phyloP scores from a whole-genome alignment of 2,113 vertebrate species.

The Todiramphus chloris region DNA sequence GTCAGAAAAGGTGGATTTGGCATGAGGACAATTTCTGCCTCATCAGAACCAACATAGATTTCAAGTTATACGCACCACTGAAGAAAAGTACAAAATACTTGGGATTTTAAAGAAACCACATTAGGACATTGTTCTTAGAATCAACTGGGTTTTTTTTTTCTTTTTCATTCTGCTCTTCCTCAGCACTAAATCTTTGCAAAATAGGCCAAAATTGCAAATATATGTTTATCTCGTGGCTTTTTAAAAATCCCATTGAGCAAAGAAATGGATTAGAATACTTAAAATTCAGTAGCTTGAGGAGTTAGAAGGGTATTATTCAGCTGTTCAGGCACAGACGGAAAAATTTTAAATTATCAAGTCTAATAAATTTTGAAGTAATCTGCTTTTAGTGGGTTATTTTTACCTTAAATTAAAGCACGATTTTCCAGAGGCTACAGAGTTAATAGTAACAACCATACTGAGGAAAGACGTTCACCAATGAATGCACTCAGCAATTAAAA shows the following conservation, averaged over 20 bases:
- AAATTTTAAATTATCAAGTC: neutral
- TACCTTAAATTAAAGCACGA: neutral
- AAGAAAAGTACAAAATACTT: neutral
- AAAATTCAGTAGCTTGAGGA: neutral
- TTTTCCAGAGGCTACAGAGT: neutral
- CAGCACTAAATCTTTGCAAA: neutral
- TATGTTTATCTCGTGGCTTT: neutral
- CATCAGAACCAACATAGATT: neutral
- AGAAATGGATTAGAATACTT: neutral
- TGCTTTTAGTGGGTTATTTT: neutral
- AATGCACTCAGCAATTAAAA: neutral
- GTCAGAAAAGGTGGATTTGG: neutral
- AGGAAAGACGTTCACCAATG: neutral
- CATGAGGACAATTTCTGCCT: neutral
- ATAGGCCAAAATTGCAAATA: neutral
- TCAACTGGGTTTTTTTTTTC: neutral
- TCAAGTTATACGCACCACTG: neutral
- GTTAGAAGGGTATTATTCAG: neutral
- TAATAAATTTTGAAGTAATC: neutral
- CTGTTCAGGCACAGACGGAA: neutral
- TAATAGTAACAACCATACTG: neutral
- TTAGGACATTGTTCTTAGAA: neutral
- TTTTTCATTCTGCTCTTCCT: neutral
- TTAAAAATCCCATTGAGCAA: neutral
- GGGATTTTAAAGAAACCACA: neutral